Evolutionary conservation across 2,888 invertebrate species (phyloP).

Genomic region (Pseudococcus jackbeardsleyi): DNA sequence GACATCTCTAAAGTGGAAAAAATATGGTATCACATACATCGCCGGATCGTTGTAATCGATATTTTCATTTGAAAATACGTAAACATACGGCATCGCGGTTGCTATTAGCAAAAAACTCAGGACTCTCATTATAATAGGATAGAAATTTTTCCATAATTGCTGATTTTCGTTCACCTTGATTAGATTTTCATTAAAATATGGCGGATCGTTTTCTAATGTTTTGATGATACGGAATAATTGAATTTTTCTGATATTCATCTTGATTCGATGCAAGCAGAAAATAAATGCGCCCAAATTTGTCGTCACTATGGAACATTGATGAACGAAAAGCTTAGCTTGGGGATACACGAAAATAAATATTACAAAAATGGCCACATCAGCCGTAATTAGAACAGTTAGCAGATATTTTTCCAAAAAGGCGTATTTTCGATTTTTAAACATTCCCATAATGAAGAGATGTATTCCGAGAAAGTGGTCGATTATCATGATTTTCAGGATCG

Average conservation of each 20-base stretch:
- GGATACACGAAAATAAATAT: not conserved
- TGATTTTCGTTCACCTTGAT: not conserved
- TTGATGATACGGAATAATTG: not conserved
- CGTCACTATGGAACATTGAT: not conserved
- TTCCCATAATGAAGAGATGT: not conserved
- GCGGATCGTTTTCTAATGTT: not conserved
- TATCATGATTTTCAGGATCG: not conserved
- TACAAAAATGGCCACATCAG: not conserved
- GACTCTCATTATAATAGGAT: not conserved
- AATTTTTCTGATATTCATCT: not conserved
- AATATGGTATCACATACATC: not conserved
- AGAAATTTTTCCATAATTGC: not conserved
- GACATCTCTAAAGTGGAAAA: not conserved
- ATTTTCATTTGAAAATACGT: not conserved
- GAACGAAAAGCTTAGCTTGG: not conserved
- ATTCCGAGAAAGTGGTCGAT: not conserved
- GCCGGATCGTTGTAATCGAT: conserved; percentile 16
- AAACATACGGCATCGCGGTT: not conserved
- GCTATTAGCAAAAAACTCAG: not conserved
- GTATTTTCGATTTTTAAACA: not conserved
- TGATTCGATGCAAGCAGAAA: not conserved
- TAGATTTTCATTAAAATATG: not conserved
- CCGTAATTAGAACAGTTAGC: not conserved
- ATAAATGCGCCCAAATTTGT: not conserved
- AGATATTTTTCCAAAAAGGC: not conserved